Base-by-base conservation (phyloP, 2,888 invertebrate genomes). In the Scaptodrosophila latifasciaeformis region DNA sequence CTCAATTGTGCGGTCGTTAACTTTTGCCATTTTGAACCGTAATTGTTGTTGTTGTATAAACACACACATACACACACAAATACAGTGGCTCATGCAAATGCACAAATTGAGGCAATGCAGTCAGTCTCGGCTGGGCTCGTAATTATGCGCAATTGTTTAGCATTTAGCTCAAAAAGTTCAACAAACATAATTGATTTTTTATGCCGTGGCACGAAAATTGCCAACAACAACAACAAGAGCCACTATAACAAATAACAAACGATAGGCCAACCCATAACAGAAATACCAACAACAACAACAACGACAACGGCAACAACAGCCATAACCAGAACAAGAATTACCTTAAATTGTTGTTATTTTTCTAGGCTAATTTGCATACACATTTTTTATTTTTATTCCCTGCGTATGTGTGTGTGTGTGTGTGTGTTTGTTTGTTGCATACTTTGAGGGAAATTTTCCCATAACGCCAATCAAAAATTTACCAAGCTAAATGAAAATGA, bases 61-160 rank as follows among this genome's bases (percentile, higher is more conserved):
- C 15, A 37, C 37, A 29, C 15, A 27, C 12, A 43, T 9, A 12
- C 29, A 15, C n/a, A 29, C 15, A 24, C 15, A 29, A 3, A 27
- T 13, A 13, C 21, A 24, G 27, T 43, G 21, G 15, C 15, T 12
- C 27, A 29, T 43, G 43, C 62, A 74, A 77, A 77, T 80, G 60
- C 78, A 77, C 62, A 69, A 80, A 77, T 80, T 66, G 72, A 69
- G 66, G 74, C 60, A 71, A 63, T 74, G 74, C 80, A 66, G 74
- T 52, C 30, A 30, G 2, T 44, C 31, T 15, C 30, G 27, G 30
- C 47, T 44, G 54, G 34, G 49, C 47, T 44, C 49, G 61, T 81
- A 75, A 76, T 76, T 76, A 76, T 76, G 76, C 81, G 76, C 81
- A 81, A 81, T 76, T 81, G 81, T 68, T 80, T 76, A 72, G 72